A percentile compares a stretch with the other conserved stretches of the same genome.
Conservation (phyloP, 1,140 invertebrate genomes). For the Metopolophium dirhodum region DNA sequence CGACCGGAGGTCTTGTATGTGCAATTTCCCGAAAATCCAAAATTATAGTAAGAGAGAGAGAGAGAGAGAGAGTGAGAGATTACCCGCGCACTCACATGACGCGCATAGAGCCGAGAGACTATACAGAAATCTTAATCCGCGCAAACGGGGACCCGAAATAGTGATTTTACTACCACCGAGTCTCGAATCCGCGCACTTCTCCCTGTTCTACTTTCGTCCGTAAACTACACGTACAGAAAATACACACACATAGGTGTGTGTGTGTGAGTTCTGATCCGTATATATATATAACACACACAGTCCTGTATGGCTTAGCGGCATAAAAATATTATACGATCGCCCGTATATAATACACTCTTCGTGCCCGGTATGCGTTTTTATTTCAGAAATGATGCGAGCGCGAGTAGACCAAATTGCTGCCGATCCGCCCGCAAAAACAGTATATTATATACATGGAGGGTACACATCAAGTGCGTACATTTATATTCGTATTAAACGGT, state of each 20-base stretch:
- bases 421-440: neutral
- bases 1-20: neutral
- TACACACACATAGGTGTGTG: neutral
- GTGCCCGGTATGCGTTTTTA: constrained; percentile 10
- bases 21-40: constrained; percentile 27
- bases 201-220: neutral
- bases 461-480: neutral
- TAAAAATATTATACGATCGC: constrained; percentile 49
- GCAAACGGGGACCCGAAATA: neutral
- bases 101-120: neutral
- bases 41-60: neutral
- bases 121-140: constrained; percentile 36
- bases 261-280: neutral
- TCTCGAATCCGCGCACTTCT: neutral
- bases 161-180: constrained; percentile 44
- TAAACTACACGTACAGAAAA: neutral
- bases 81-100: neutral
- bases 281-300: neutral
- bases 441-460: neutral
- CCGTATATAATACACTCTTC: neutral
- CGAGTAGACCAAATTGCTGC: neutral
- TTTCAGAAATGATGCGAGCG: neutral
- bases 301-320: neutral
- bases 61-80: neutral
- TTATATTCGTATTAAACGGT: neutral